Percentiles rank a stretch among this genome's conserved stretches.
Conservation (phyloP, 2,888 invertebrate species). For the Thelaira solivaga region DNA sequence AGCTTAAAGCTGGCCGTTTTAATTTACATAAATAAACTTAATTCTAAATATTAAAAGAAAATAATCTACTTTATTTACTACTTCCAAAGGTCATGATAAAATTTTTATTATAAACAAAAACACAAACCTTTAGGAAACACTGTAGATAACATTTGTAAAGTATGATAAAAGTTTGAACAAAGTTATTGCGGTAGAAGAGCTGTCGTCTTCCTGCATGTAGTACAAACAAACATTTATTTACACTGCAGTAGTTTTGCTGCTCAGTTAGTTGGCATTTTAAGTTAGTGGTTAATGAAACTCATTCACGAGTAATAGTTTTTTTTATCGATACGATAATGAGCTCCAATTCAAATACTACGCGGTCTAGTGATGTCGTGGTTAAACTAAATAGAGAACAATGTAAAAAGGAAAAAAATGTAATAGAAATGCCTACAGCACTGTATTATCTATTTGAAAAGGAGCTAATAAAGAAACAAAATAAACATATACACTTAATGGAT, state of each 20-base stretch:
- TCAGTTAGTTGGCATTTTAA: slow-evolving; percentile 44
- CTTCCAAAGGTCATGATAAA: background rate
- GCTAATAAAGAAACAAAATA: slow-evolving; percentile 71
- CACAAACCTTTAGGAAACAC: background rate
- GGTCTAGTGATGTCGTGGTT: background rate
- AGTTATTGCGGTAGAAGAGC: slow-evolving; percentile 20
- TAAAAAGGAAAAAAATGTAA: background rate
- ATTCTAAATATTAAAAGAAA: too few relatives aligned
- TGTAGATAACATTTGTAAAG: slow-evolving; percentile 8
- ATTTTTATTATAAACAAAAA: background rate
- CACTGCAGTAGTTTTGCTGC: slow-evolving; percentile 25
- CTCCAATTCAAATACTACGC: slow-evolving; percentile 29
- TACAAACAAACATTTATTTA: slow-evolving; percentile 30
- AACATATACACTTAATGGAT: slow-evolving; percentile 69
- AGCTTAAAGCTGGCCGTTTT: too few relatives aligned
- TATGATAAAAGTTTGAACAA: slow-evolving; percentile 19
- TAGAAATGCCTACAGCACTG: slow-evolving; percentile 58
- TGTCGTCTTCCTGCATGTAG: slow-evolving; percentile 31
- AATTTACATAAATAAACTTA: too few relatives aligned
- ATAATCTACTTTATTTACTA: too few relatives aligned
- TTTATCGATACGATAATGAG: slow-evolving; percentile 41
- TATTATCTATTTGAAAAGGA: slow-evolving; percentile 75
- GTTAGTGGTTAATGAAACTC: slow-evolving; percentile 19
- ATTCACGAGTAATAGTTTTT: slow-evolving; percentile 53
- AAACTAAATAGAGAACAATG: background rate